Evolutionary conservation across 1,140 invertebrate genomes (phyloP), one percentile per base, ranked within the genome.

Genomic region (Mamestra configurata): DNA sequence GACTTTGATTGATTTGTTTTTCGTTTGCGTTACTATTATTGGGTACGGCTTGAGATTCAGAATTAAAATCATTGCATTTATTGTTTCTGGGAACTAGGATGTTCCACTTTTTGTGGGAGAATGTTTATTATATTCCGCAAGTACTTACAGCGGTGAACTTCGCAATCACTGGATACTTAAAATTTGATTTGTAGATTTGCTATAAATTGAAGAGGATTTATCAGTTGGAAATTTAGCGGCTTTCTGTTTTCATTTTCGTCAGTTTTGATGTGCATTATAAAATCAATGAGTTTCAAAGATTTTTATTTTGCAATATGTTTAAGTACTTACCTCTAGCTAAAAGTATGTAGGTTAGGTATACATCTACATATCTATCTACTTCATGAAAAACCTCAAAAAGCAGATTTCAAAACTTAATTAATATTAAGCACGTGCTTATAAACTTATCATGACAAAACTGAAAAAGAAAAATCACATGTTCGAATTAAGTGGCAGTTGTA

Each of bases 1-100:
- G 68, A 55, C 70, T 35, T 18, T 57, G 70, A 73, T 73, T 73
- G 70, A 73, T 73, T 55, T 73, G 49, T 10, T 57, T 55, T 55
- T 55, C 46, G 13, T 55, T 55, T 55, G 20, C 20, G 10, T 35
- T 64, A 64, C n/a, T 64, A 37, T 35, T 64, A 64, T 64, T 37
- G 8, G 31, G 37, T 37, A 4, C 31, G 59, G 35, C 3, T 57
- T 57, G 20, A 24, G 22, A 64, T 40, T 64, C 2, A 37, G 31
- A 64, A 37, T n/a, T 64, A 20, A 2, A 24, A 57, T 57, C 1
- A 49, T 49, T 49, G 1, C 53, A 20, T 64, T 37, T 6, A 18
- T 61, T 64, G n/a, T 18, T 37, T 64, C 31, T 37, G n/a, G 31
- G 59, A 37, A 64, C 15, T 18, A 64, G 59, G n/a, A 37, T 64